These are phyloP conservation scores for Diachasmimorpha longicaudata DNA, from an alignment of 1,140 invertebrate genomes.

Conservation along the genomic window DNA sequence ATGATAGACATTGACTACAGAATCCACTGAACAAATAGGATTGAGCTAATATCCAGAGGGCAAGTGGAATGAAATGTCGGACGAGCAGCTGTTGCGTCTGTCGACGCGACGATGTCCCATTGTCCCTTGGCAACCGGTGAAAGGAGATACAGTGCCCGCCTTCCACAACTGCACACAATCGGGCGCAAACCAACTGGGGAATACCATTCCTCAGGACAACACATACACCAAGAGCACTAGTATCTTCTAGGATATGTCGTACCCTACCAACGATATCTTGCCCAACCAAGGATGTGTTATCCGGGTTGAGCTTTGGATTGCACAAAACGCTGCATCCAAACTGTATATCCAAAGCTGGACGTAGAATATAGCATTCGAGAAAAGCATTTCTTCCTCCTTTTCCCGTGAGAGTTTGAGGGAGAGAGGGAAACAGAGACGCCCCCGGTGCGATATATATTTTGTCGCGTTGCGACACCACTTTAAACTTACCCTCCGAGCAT, in stretches of 20 bases:
- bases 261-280: neutral
- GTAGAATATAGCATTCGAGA: neutral
- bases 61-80: conserved; percentile 6
- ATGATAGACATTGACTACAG: no score
- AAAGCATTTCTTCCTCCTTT: neutral
- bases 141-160: neutral
- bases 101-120: neutral
- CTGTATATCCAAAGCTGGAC: neutral
- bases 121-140: neutral
- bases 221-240: neutral
- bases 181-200: neutral
- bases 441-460: neutral
- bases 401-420: neutral
- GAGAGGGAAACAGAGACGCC: neutral
- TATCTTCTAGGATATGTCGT: neutral
- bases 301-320: neutral
- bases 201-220: neutral
- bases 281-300: neutral
- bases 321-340: neutral
- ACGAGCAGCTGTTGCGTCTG: conserved; percentile 12
- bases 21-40: neutral
- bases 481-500: conserved; percentile 8
- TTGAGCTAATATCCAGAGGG: conserved; percentile 19
- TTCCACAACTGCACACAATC: conserved; percentile 1
- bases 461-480: conserved; percentile 5